These are phyloP conservation scores for Agrochola macilenta DNA, from an alignment of 2,888 invertebrate species.

Conservation along the genomic window DNA sequence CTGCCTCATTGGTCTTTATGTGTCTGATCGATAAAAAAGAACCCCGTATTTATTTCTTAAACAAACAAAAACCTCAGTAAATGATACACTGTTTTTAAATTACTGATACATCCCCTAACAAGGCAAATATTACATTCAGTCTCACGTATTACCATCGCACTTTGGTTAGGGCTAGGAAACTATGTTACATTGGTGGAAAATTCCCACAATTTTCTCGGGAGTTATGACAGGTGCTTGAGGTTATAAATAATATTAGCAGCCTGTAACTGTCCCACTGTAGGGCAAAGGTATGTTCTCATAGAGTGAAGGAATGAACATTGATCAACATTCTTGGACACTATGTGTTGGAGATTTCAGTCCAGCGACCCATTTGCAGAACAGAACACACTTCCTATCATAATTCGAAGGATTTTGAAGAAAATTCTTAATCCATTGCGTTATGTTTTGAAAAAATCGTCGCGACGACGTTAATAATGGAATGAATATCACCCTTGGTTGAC, in stretches of 20 bases:
- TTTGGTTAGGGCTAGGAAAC: conserved; percentile 30
- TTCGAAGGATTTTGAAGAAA: too few relatives aligned
- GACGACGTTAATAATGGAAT: too few relatives aligned
- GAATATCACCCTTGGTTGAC: too few relatives aligned
- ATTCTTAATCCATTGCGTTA: too few relatives aligned
- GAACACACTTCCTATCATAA: too few relatives aligned
- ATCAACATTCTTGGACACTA: background rate
- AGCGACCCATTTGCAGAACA: too few relatives aligned
- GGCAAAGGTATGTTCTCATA: background rate
- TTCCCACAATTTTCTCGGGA: conserved; percentile 8
- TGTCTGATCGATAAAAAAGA: background rate
- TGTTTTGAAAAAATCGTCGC: too few relatives aligned
- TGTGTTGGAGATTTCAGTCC: too few relatives aligned
- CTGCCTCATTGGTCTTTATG: background rate
- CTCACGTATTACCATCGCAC: conserved; percentile 31
- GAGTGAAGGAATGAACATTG: background rate
- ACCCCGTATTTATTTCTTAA: background rate
- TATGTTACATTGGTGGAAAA: conserved; percentile 17
- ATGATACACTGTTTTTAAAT: conserved; percentile 15
- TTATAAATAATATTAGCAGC: conserved; percentile 13
- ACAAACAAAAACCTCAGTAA: background rate
- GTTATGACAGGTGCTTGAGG: conserved; percentile 5
- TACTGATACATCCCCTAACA: conserved; percentile 14
- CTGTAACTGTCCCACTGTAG: background rate
- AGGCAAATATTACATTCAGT: conserved; percentile 3